Evolutionary conservation across 2,797 vertebrate genomes (phyloP).

Genomic region (Cirrhinus molitorella): DNA sequence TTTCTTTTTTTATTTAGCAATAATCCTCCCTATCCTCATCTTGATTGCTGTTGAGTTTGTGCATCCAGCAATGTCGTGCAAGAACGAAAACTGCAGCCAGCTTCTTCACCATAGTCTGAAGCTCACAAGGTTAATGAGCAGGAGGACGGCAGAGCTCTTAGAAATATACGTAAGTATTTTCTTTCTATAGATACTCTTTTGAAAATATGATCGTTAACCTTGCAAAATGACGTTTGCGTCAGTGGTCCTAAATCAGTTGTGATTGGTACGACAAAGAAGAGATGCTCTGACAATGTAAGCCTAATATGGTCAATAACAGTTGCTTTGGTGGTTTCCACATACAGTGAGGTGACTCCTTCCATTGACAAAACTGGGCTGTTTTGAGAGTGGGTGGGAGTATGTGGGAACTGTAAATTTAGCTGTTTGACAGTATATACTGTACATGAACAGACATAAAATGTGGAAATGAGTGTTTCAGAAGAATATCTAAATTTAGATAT

Average conservation of each 20-base stretch:
- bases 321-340: constrained; percentile 5
- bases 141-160: constrained; percentile 71
- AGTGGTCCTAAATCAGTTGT: constrained; percentile 7
- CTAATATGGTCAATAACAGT: constrained; percentile 30
- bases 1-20: constrained; percentile 64
- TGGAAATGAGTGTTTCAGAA: background rate
- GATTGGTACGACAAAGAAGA: constrained; percentile 28
- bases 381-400: constrained; percentile 18
- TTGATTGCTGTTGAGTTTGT: constrained; percentile 70
- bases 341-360: constrained; percentile 23
- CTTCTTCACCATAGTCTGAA: constrained; percentile 66
- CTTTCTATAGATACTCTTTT: constrained; percentile 37
- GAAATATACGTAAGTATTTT: constrained; percentile 78
- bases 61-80: constrained; percentile 61
- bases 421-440: background rate
- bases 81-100: constrained; percentile 63
- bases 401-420: constrained; percentile 36
- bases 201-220: background rate
- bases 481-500: background rate
- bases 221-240: background rate
- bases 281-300: constrained; percentile 4
- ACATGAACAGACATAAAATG: background rate
- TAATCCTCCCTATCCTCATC: constrained; percentile 74
- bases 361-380: constrained; percentile 39
- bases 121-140: constrained; percentile 68